Conservation (phyloP, 2,113 vertebrate species). For the Haplochromis burtoni region DNA sequence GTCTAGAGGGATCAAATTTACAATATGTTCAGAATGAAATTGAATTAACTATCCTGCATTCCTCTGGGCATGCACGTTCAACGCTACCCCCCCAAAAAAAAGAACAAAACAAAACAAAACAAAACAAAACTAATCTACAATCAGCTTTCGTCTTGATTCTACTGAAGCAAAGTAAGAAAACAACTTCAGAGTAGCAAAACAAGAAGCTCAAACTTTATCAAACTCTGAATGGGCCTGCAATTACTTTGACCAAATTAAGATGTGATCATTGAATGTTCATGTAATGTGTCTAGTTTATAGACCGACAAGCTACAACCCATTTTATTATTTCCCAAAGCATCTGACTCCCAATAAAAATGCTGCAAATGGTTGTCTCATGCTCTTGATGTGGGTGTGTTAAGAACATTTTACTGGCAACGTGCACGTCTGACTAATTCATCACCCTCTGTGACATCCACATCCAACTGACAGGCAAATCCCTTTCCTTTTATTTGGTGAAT, state of each 20-base stretch:
- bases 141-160: conserved; percentile 43
- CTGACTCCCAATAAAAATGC: not conserved
- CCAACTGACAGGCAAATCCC: conserved; percentile 15
- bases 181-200: conserved; percentile 2
- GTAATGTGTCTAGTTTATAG: not conserved
- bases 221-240: not conserved
- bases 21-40: conserved; percentile 42
- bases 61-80: conserved; percentile 24
- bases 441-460: conserved; percentile 21
- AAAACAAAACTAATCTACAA: conserved; percentile 3
- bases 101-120: fast-evolving
- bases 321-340: not conserved
- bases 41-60: conserved; percentile 36
- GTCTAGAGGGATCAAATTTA: conserved; percentile 35
- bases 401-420: conserved; percentile 27
- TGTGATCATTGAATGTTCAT: not conserved
- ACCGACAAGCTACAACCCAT: not conserved
- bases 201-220: conserved; percentile 13
- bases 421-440: conserved; percentile 40
- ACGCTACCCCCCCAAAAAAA: not conserved
- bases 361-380: conserved; percentile 19
- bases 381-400: conserved; percentile 29
- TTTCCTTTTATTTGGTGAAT: conserved; percentile 1
- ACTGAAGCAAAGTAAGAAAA: conserved; percentile 5
- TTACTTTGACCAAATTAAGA: not conserved